Evolutionary conservation across 1,140 invertebrate species (phyloP).

Genomic region (Trichoplusia ni): DNA sequence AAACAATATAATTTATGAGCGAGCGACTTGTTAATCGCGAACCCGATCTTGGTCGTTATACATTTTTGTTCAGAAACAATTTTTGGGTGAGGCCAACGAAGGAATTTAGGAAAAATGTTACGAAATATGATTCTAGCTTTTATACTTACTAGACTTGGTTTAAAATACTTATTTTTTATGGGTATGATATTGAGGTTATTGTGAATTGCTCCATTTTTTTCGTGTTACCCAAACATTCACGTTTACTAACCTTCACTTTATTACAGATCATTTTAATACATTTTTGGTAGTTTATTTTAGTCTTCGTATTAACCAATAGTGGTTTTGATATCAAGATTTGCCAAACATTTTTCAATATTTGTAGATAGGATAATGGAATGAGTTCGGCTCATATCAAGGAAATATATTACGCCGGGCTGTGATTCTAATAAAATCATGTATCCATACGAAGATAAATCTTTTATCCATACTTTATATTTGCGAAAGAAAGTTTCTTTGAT

Average conservation of each 20-base stretch:
- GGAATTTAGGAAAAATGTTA: not conserved
- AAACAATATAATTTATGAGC: constrained; percentile 25
- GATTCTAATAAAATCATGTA: constrained; percentile 12
- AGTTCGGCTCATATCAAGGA: not conserved
- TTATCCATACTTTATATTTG: constrained; percentile 1
- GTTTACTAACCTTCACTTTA: too few species aligned
- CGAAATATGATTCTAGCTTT: too few species aligned
- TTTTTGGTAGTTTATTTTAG: too few species aligned
- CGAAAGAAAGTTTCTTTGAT: constrained; percentile 1
- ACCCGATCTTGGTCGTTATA: constrained; percentile 12
- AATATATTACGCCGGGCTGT: constrained; percentile 13
- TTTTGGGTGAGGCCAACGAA: not conserved
- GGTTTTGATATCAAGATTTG: constrained; percentile 11
- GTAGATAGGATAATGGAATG: constrained; percentile 19
- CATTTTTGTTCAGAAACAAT: constrained; percentile 11
- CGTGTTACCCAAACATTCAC: too few species aligned
- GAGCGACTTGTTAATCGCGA: constrained; percentile 3
- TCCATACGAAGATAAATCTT: constrained; percentile 7
- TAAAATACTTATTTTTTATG: too few species aligned
- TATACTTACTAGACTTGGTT: too few species aligned
- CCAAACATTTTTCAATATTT: not conserved
- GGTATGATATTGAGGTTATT: too few species aligned
- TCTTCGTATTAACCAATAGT: not conserved
- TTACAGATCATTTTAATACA: too few species aligned
- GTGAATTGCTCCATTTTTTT: too few species aligned